Evolutionary conservation across 2,888 invertebrate genomes (phyloP).

Genomic region (Heterodera filipjevi): DNA sequence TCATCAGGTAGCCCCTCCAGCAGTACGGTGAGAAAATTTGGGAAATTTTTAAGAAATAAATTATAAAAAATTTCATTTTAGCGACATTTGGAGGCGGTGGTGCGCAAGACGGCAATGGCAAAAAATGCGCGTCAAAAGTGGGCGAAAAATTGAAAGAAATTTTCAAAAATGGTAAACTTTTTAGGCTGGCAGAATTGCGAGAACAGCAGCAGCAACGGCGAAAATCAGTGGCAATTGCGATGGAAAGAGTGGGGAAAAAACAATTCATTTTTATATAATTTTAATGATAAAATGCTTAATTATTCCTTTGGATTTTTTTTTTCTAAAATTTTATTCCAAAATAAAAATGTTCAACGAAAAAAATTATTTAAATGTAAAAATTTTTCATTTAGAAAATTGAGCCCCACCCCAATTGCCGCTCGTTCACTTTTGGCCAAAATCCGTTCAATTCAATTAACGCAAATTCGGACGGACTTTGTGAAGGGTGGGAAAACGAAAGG

Average conservation of each 20-base stretch:
- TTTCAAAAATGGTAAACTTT: neutral
- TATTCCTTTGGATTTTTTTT: too few relatives aligned
- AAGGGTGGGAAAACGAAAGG: neutral
- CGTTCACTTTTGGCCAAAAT: conserved; percentile 12
- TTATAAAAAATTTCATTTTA: neutral
- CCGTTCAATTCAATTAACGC: neutral
- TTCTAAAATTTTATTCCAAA: too few relatives aligned
- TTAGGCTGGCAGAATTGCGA: neutral
- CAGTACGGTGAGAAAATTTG: neutral
- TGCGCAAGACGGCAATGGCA: conserved; percentile 3
- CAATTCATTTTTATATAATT: neutral
- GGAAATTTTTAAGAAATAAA: neutral
- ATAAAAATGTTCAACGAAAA: neutral
- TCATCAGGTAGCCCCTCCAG: conserved; percentile 6
- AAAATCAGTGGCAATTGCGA: conserved; percentile 3
- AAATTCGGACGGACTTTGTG: neutral
- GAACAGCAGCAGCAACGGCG: conserved; percentile 10
- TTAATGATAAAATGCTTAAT: neutral
- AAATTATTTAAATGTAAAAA: neutral
- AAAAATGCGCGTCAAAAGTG: conserved; percentile 11
- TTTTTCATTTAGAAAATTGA: neutral
- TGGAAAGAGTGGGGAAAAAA: neutral
- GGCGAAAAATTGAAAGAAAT: neutral
- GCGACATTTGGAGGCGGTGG: conserved; percentile 11
- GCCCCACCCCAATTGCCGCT: neutral